Percentiles rank a stretch among this genome's conserved stretches.
phyloP scores from a whole-genome alignment of 1,140 invertebrate species.

The Calephelis nemesis region DNA sequence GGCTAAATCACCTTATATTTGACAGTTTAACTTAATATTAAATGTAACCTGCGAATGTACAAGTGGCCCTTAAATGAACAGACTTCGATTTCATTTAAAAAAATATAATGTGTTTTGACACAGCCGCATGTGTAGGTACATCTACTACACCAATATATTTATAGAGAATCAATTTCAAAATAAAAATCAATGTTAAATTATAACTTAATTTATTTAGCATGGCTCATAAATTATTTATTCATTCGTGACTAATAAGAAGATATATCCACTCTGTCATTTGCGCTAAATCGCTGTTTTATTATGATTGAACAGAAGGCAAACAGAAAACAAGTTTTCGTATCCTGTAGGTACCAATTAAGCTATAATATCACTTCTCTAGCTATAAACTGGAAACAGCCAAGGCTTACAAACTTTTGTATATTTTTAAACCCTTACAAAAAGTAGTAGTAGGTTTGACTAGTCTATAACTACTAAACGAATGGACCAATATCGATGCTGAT shows the following conservation, averaged over 20 bases:
- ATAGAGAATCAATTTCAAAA: not conserved
- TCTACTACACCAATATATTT: not conserved
- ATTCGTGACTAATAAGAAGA: not conserved
- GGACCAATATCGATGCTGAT: too few relatives aligned
- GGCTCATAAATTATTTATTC: not conserved
- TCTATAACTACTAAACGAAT: not conserved
- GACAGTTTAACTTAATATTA: too few relatives aligned
- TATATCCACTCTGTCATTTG: conserved; percentile 14
- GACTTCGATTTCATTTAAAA: too few relatives aligned
- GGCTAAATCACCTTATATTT: too few relatives aligned
- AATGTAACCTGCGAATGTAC: too few relatives aligned
- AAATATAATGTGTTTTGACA: too few relatives aligned
- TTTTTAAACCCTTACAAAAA: too few relatives aligned
- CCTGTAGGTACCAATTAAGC: conserved; percentile 22
- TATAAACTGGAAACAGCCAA: not conserved
- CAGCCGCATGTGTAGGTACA: too few relatives aligned
- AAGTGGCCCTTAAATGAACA: too few relatives aligned
- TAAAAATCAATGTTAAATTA: not conserved
- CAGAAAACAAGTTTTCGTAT: conserved; percentile 18
- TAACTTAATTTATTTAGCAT: not conserved
- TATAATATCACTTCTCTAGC: not conserved
- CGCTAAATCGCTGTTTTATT: conserved; percentile 22
- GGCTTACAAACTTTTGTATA: not conserved
- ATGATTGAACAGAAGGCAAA: conserved; percentile 21
- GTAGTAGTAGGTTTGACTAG: not conserved